Percentiles rank a stretch among this genome's conserved stretches.
Conservation (phyloP, 1,140 invertebrate genomes). For the Melipona quadrifasciata region DNA sequence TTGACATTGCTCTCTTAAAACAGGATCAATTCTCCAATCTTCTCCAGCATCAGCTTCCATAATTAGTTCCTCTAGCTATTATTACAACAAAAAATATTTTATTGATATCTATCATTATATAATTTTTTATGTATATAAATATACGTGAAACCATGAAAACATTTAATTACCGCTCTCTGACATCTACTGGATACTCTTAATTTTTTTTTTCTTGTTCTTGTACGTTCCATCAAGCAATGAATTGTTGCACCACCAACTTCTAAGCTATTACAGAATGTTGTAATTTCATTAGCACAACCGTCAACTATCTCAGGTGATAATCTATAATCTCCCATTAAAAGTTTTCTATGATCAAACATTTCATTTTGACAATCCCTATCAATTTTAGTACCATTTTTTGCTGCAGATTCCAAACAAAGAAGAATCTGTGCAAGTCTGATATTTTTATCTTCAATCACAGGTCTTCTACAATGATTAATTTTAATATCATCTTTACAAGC, state of each 20-base stretch:
- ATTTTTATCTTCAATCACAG: conserved; percentile 90
- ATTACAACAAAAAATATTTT: conserved; percentile 24
- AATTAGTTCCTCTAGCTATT: conserved; percentile 88
- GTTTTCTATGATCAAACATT: conserved; percentile 94
- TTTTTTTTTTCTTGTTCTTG: conserved; percentile 84
- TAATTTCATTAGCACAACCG: conserved; percentile 93
- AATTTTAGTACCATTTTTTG: conserved; percentile 89
- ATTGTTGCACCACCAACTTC: conserved; percentile 94
- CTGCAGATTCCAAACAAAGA: conserved; percentile 94
- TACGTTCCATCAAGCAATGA: conserved; percentile 97
- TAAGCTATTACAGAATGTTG: conserved; percentile 86
- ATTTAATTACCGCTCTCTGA: conserved; percentile 84
- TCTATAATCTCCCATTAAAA: conserved; percentile 96
- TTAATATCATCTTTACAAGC: conserved; percentile 96
- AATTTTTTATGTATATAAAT: conserved; percentile 49
- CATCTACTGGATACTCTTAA: conserved; percentile 86
- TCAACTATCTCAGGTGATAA: conserved; percentile 95
- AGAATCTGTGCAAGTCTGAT: conserved; percentile 94
- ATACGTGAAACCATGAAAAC: conserved; percentile 19
- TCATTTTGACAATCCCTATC: conserved; percentile 91
- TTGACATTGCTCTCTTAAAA: conserved; percentile 92
- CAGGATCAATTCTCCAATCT: conserved; percentile 95
- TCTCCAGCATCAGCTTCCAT: conserved; percentile 92
- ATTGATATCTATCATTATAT: conserved; percentile 18
- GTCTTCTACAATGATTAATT: conserved; percentile 88